Evolutionary conservation across 2,113 vertebrate species (phyloP).

Genomic region (Crotalus horridus): DNA sequence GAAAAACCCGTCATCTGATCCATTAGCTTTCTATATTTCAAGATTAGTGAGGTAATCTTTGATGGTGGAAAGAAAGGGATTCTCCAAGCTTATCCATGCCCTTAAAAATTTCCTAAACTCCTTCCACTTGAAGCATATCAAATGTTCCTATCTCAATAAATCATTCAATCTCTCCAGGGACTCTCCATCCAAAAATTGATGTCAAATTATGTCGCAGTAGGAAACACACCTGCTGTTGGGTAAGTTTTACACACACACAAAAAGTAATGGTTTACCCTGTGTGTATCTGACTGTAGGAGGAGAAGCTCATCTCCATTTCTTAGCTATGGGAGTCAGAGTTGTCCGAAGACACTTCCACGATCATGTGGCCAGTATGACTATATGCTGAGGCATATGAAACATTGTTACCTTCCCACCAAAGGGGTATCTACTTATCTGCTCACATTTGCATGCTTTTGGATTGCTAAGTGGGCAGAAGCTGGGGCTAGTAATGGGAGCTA

Average conservation of each 20-base stretch:
- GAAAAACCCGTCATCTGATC: background rate
- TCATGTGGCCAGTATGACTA: background rate
- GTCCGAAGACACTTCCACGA: background rate
- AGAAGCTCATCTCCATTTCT: background rate
- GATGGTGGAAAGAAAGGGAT: constrained; percentile 8
- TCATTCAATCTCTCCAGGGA: background rate
- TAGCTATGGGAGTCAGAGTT: background rate
- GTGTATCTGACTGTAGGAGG: background rate
- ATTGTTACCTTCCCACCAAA: background rate
- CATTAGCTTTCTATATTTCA: constrained; percentile 1
- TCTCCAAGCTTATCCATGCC: background rate
- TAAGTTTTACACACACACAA: background rate
- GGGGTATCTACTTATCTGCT: background rate
- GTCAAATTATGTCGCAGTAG: background rate
- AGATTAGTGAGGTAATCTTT: background rate
- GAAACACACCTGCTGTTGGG: background rate
- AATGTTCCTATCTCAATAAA: background rate
- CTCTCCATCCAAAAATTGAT: background rate
- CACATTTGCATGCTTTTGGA: background rate
- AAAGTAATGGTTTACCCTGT: background rate
- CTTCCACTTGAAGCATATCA: background rate
- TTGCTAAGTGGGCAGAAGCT: background rate
- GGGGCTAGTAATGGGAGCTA: background rate
- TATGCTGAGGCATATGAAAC: background rate
- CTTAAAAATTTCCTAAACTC: background rate